Evolutionary conservation across 2,113 vertebrate species (phyloP).

Genomic region (Pristiophorus japonicus): DNA sequence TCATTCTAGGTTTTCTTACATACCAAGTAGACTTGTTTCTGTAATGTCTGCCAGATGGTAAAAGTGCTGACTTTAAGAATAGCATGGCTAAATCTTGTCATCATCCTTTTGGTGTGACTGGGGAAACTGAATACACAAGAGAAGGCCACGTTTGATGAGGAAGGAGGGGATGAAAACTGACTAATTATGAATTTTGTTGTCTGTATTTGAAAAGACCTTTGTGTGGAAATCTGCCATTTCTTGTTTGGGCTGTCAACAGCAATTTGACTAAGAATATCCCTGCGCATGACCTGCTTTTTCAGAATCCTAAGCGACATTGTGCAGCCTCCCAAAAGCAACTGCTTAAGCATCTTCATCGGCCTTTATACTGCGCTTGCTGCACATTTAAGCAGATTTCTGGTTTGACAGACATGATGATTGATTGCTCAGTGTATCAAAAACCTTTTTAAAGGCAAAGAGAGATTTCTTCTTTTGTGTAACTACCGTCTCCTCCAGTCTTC

Average conservation of each 20-base stretch:
- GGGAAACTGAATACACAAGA: conserved; percentile 19
- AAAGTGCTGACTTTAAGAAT: conserved; percentile 10
- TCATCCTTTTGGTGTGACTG: background rate
- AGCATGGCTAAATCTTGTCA: background rate
- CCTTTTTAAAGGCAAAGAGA: conserved; percentile 30
- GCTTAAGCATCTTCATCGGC: conserved; percentile 50
- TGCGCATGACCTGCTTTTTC: conserved; percentile 65
- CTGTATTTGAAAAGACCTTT: conserved; percentile 68
- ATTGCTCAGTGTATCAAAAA: conserved; percentile 35
- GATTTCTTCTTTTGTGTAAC: conserved; percentile 32
- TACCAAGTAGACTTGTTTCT: conserved; percentile 19
- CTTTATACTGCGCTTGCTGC: conserved; percentile 43
- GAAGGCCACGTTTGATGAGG: conserved; percentile 50
- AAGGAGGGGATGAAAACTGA: conserved; percentile 56
- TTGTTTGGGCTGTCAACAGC: conserved; percentile 69
- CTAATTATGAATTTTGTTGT: conserved; percentile 62
- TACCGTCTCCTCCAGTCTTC: conserved; percentile 42
- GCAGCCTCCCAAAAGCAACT: conserved; percentile 48
- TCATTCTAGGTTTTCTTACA: background rate
- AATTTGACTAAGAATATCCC: conserved; percentile 64
- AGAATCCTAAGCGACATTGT: conserved; percentile 61
- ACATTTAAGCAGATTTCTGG: conserved; percentile 50
- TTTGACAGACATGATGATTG: conserved; percentile 46
- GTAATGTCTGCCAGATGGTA: conserved; percentile 28
- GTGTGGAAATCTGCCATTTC: conserved; percentile 57